Evolutionary conservation across 2,888 invertebrate genomes (phyloP).

Genomic region (Perizoma flavofasciatum): DNA sequence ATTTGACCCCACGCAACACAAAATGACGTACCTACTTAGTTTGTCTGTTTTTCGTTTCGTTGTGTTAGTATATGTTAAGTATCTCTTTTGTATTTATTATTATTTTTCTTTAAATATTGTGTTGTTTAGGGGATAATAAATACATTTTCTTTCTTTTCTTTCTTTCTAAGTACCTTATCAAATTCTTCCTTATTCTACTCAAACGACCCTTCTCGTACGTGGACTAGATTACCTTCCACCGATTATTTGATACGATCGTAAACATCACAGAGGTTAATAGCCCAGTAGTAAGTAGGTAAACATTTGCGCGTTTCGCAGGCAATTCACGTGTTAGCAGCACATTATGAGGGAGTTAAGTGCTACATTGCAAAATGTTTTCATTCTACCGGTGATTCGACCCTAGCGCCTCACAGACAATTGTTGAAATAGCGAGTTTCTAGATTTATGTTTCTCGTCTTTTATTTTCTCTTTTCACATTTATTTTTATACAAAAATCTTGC

Average conservation of each 20-base stretch:
- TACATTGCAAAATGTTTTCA: slow-evolving; percentile 27
- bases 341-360: slow-evolving; percentile 29
- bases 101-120: too few species aligned
- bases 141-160: too few species aligned
- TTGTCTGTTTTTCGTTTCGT: too few species aligned
- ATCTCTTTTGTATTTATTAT: too few species aligned
- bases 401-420: slow-evolving; percentile 13
- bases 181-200: too few species aligned
- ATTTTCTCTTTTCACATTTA: not conserved
- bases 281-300: slow-evolving; percentile 21
- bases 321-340: slow-evolving; percentile 33
- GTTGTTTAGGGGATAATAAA: too few species aligned
- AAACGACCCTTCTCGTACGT: not conserved
- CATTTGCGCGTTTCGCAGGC: slow-evolving; percentile 38
- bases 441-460: slow-evolving; percentile 12
- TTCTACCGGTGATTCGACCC: slow-evolving; percentile 16
- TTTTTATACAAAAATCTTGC: not conserved
- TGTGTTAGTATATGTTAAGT: too few species aligned
- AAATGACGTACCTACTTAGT: too few species aligned
- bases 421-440: slow-evolving; percentile 10
- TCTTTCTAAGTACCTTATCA: too few species aligned
- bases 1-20: too few species aligned
- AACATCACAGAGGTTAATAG: slow-evolving; percentile 1
- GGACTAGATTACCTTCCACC: slow-evolving; percentile 1
- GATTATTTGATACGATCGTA: slow-evolving; percentile 13